Conservation (phyloP, 2,888 invertebrate species). For the Labia minor region DNA sequence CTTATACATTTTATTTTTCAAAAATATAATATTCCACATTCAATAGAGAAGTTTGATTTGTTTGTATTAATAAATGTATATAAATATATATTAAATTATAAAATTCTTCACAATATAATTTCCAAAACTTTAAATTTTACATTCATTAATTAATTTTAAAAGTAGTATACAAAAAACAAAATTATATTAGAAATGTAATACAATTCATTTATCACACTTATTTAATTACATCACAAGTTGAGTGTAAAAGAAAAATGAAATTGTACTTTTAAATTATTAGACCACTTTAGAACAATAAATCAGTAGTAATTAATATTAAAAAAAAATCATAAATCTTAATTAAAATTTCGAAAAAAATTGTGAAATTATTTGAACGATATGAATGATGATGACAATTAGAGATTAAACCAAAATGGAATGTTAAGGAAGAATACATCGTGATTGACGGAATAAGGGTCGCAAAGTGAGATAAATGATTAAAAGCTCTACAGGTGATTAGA, state of each 20-base stretch:
- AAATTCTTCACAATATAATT: too few relatives aligned
- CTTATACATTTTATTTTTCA: too few relatives aligned
- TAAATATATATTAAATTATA: too few relatives aligned
- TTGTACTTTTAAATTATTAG: not conserved
- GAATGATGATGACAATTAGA: not conserved
- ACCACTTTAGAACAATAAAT: not conserved
- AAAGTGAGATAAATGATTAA: conserved; percentile 5
- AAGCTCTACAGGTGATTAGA: conserved; percentile 13
- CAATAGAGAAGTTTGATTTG: too few relatives aligned
- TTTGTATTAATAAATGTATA: too few relatives aligned
- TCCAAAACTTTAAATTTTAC: too few relatives aligned
- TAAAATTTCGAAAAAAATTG: not conserved
- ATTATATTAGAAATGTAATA: not conserved
- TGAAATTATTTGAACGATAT: not conserved
- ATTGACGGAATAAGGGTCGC: not conserved
- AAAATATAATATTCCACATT: too few relatives aligned
- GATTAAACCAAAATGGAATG: not conserved
- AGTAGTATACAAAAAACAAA: too few relatives aligned
- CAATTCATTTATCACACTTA: not conserved
- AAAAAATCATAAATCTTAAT: conserved; percentile 8
- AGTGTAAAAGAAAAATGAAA: not conserved
- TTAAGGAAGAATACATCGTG: not conserved
- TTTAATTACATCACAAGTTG: not conserved
- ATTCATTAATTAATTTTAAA: too few relatives aligned
- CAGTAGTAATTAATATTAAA: not conserved